Percentiles rank a stretch among this genome's conserved stretches.
Conservation (phyloP, 1,140 invertebrate species). For the Heliconius hermathena region DNA sequence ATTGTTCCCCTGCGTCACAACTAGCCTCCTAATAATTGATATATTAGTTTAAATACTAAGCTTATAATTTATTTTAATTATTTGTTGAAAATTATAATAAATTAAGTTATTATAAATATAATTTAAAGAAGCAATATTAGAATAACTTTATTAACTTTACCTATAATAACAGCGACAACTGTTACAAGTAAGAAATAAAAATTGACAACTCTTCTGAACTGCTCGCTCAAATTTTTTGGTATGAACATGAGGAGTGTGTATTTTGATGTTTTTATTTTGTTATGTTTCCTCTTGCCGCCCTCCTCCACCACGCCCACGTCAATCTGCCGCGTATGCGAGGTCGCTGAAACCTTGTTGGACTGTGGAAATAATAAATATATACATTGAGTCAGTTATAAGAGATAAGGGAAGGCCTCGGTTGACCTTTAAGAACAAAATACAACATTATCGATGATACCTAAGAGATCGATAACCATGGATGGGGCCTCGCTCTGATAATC, state of each 20-base stretch:
- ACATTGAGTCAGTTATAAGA: no score
- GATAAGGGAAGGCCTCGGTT: no score
- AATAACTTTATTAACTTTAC: slow-evolving; percentile 75
- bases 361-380: slow-evolving; percentile 46
- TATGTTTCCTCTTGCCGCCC: slow-evolving; percentile 77
- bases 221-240: slow-evolving; percentile 92
- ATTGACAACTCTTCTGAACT: slow-evolving; percentile 92
- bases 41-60: no score
- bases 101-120: no score
- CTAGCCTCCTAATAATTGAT: no score
- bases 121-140: not conserved
- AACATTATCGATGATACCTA: no score
- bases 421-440: no score
- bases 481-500: no score
- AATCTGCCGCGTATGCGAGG: slow-evolving; percentile 82
- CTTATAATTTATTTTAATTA: no score
- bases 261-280: slow-evolving; percentile 86
- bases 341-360: slow-evolving; percentile 83
- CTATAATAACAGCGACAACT: slow-evolving; percentile 84
- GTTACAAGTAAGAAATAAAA: slow-evolving; percentile 91
- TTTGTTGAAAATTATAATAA: no score
- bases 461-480: no score
- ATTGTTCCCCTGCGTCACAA: no score
- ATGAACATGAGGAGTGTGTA: slow-evolving; percentile 92
- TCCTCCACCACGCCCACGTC: slow-evolving; percentile 81